Conservation (phyloP, 1,140 invertebrate genomes). For the Achroia grisella region DNA sequence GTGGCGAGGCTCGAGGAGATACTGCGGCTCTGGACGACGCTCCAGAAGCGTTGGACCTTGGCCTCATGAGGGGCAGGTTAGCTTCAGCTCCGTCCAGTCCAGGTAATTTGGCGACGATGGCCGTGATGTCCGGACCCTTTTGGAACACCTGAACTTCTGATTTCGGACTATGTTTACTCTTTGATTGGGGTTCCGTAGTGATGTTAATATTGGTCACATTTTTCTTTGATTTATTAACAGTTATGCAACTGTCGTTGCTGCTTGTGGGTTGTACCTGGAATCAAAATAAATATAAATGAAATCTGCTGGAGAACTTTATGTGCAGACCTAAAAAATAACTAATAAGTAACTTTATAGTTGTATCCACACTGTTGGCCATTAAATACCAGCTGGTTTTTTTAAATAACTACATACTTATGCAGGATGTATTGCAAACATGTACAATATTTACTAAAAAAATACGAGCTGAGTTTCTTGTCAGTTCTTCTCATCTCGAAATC, state of each 20-base stretch:
- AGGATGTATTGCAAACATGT: no score
- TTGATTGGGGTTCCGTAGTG: conserved; percentile 52
- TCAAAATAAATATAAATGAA: conserved; percentile 1
- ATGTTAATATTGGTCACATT: conserved; percentile 78
- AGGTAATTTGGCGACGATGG: conserved; percentile 74
- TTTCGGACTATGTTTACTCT: conserved; percentile 36
- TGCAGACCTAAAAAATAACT: no score
- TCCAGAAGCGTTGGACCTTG: conserved; percentile 73
- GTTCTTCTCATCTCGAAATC: no score
- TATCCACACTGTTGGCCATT: no score
- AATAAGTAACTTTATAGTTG: no score
- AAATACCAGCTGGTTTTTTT: no score
- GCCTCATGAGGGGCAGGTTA: conserved; percentile 66
- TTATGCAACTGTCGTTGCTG: conserved; percentile 59
- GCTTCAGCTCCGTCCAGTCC: conserved; percentile 72
- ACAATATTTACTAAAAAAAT: no score
- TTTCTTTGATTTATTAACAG: conserved; percentile 71
- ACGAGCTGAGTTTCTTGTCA: no score
- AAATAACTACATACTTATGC: no score
- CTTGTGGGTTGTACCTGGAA: conserved; percentile 55
- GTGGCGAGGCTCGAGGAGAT: conserved; percentile 47
- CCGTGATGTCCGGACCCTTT: conserved; percentile 70
- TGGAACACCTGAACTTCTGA: conserved; percentile 77
- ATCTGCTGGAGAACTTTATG: no score
- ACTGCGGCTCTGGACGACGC: conserved; percentile 64